Evolutionary conservation across 2,113 vertebrate species (phyloP).

Genomic region (Dasyurus viverrinus): DNA sequence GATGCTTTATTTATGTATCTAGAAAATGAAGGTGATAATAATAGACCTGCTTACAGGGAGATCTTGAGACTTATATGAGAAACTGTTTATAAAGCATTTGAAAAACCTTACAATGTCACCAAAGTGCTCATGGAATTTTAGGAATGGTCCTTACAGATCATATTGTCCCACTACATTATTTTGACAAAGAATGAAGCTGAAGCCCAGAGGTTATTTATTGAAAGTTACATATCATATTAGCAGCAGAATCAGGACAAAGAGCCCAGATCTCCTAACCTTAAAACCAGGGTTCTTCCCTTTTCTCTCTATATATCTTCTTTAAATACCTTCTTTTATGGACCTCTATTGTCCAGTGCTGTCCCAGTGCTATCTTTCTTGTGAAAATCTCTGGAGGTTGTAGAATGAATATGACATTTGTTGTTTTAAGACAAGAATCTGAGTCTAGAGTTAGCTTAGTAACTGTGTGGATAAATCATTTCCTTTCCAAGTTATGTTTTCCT

Average conservation of each 20-base stretch:
- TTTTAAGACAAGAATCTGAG: neutral
- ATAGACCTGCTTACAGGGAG: neutral
- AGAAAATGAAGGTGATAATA: neutral
- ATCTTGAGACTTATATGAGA: neutral
- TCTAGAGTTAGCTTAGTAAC: neutral
- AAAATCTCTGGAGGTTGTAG: neutral
- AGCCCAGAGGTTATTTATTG: neutral
- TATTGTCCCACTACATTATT: neutral
- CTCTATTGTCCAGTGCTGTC: neutral
- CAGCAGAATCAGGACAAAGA: neutral
- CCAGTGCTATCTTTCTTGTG: neutral
- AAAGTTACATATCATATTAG: neutral
- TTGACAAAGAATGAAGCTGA: neutral
- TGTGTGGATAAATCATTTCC: neutral
- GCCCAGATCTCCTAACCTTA: neutral
- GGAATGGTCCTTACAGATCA: neutral
- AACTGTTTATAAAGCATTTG: neutral
- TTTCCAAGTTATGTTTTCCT: neutral
- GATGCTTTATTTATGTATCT: neutral
- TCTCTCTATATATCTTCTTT: neutral
- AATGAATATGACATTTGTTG: neutral
- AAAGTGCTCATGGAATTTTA: neutral
- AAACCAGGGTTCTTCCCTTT: neutral
- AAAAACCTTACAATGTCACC: neutral
- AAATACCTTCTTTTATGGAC: neutral